A percentile compares a stretch with the other conserved stretches of the same genome.
These are phyloP conservation scores for Sepiola atlantica DNA, from an alignment of 2,888 invertebrate species.

Conservation along the genomic window DNA sequence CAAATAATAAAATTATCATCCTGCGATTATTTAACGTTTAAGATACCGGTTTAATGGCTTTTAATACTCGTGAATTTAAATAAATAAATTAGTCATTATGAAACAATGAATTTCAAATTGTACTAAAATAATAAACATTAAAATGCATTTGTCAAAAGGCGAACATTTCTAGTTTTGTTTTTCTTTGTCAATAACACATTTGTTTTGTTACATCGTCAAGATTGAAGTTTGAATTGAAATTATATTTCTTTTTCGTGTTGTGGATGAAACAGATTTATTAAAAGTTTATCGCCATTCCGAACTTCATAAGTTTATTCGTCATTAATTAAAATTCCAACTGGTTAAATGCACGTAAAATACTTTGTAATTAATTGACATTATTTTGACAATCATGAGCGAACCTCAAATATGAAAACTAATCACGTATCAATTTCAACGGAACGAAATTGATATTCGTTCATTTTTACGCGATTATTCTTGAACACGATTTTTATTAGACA, in stretches of 20 bases:
- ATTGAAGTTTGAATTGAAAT: neutral
- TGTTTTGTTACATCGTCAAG: neutral
- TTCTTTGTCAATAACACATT: neutral
- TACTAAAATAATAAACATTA: neutral
- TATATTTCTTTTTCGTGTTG: neutral
- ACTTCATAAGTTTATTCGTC: no score
- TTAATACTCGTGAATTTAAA: neutral
- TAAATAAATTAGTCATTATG: neutral
- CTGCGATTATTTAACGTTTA: neutral
- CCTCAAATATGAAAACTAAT: neutral
- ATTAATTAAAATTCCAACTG: neutral
- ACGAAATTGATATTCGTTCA: neutral
- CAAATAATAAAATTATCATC: no score
- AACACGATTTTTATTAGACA: no score
- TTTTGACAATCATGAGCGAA: neutral
- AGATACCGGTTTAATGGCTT: neutral
- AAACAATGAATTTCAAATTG: neutral
- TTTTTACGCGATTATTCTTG: neutral
- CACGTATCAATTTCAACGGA: neutral
- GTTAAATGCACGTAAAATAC: neutral
- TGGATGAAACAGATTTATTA: neutral
- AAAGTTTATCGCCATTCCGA: no score
- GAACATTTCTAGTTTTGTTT: neutral
- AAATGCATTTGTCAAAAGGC: neutral
- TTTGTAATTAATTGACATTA: neutral